These are phyloP conservation scores for Syritta pipiens DNA, from an alignment of 2,888 invertebrate genomes.

Conservation along the genomic window DNA sequence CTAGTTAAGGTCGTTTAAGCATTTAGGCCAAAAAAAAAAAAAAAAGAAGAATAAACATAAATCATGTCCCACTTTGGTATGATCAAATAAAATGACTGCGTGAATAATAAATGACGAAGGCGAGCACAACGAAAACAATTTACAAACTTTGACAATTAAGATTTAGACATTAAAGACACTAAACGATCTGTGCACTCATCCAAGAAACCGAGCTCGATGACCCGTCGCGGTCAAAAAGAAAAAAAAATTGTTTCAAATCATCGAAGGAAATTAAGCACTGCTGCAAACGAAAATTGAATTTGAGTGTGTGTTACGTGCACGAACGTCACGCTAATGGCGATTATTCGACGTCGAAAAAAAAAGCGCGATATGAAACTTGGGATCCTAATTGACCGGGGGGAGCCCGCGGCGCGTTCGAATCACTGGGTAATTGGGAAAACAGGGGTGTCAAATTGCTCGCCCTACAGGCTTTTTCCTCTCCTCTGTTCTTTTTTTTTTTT, in stretches of 20 bases:
- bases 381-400: conserved; percentile 7
- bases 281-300: conserved; percentile 11
- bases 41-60: no score
- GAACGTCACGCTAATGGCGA: conserved; percentile 11
- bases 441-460: conserved; percentile 10
- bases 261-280: no score
- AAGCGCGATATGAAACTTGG: background rate
- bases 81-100: conserved; percentile 35
- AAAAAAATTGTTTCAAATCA: no score
- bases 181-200: conserved; percentile 21
- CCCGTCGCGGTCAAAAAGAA: conserved; percentile 2
- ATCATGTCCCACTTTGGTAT: conserved; percentile 27
- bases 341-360: background rate
- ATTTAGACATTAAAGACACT: conserved; percentile 38
- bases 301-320: background rate
- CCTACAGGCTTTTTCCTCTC: background rate
- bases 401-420: background rate
- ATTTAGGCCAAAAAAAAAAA: no score
- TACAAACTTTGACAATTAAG: conserved; percentile 28
- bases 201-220: conserved; percentile 13
- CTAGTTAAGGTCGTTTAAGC: conserved; percentile 9
- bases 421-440: background rate
- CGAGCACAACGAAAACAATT: conserved; percentile 23
- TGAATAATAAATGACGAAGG: conserved; percentile 38
- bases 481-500: no score